Base-by-base conservation (phyloP, 2,888 invertebrate species). In the Terebella lapidaria region DNA sequence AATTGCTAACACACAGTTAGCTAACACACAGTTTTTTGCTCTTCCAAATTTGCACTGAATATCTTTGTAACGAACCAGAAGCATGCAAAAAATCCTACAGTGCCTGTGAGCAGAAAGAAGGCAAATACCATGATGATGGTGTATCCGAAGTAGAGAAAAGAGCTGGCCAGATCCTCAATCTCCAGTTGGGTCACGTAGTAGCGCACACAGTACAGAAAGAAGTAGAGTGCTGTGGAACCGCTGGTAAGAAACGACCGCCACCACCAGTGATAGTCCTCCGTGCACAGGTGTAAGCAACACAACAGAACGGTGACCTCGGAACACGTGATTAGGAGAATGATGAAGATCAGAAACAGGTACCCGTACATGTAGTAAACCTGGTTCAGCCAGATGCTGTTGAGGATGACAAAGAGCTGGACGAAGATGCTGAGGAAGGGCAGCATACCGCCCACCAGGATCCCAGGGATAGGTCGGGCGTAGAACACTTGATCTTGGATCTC, bases 341-440 rank as follows among this genome's bases (percentile, higher is more conserved):
- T 85, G 82, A 96, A 99, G 57, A 99, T 97, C 71, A 99, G 86
- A 83, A 97, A 94, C 68, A 99, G 85, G 83, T 99, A 97, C 66
- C 99, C 97, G 92, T 85, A 99, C 97, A 99, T 99, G 86, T 99
- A 99, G 83, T 99, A 99, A 86, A 94, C 94, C 84, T 97, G 94
- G 81, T 86, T 87, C 25, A 88, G 94, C 97, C 99, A 99, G 62
- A 99, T 89, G 61, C 95, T 95, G 84, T 95, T 99, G 64, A 99
- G 86, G 70, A 99, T 99, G 82, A 99, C 99, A 86, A 97, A 99
- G 26, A 99, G 86, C 80, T 99, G 97, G 73, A 99, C 97, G 83
- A 99, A 99, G 80, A 95, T 94, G 81, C 94, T 94, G 46, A 94
- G 97, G 81, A 99, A 99, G 1, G 99, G 99, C 72, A 99, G 83